These are phyloP conservation scores for Schizopygopsis pylzovi DNA, from an alignment of 2,797 vertebrate genomes.

Conservation along the genomic window DNA sequence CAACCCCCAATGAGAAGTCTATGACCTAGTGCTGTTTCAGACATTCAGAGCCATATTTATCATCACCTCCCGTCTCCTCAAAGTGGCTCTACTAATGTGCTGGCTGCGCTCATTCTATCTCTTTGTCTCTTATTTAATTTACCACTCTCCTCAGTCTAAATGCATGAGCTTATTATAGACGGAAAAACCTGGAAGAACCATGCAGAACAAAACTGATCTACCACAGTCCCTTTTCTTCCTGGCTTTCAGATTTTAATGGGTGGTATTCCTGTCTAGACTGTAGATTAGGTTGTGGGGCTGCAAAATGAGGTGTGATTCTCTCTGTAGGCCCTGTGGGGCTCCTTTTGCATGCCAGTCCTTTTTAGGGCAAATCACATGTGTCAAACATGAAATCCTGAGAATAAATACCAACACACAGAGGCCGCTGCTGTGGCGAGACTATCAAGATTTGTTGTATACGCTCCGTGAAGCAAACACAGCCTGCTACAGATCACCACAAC, in stretches of 20 bases:
- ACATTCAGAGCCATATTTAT: conserved; percentile 16
- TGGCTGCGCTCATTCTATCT: not conserved
- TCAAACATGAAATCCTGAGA: conserved; percentile 71
- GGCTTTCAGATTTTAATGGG: conserved; percentile 81
- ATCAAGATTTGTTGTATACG: not conserved
- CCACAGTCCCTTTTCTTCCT: conserved; percentile 71
- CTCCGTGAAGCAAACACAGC: conserved; percentile 7
- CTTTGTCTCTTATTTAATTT: conserved; percentile 65
- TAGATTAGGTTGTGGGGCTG: conserved; percentile 73
- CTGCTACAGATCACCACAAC: conserved; percentile 32
- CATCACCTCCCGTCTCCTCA: not conserved
- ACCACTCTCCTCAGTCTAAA: conserved; percentile 60
- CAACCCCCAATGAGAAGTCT: conserved; percentile 12
- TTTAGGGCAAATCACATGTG: conserved; percentile 82
- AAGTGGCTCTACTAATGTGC: conserved; percentile 16
- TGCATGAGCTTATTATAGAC: conserved; percentile 74
- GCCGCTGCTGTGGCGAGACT: not conserved
- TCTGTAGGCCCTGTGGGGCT: conserved; percentile 71
- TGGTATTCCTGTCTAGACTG: conserved; percentile 81
- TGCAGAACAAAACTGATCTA: conserved; percentile 77
- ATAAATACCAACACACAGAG: conserved; percentile 68
- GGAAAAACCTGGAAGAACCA: conserved; percentile 60
- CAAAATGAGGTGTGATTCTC: conserved; percentile 68
- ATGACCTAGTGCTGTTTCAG: not conserved
- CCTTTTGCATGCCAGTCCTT: conserved; percentile 79